phyloP scores from a whole-genome alignment of 1,140 invertebrate genomes.

The Tenebrio molitor region DNA sequence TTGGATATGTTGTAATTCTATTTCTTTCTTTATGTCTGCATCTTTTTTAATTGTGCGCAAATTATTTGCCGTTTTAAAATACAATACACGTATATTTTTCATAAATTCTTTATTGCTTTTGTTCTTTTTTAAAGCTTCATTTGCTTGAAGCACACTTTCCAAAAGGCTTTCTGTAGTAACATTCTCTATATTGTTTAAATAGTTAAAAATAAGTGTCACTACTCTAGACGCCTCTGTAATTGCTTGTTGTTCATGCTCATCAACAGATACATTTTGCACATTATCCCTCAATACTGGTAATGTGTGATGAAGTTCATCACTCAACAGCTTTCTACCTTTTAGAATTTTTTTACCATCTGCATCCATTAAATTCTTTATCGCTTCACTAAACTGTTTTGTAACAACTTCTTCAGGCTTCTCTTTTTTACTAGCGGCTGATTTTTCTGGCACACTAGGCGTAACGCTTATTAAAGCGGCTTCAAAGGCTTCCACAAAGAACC shows the following conservation, averaged over 20 bases:
- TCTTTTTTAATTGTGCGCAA: conserved; percentile 52
- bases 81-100: conserved; percentile 34
- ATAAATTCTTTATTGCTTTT: conserved; percentile 27
- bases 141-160: neutral
- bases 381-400: conserved; percentile 24
- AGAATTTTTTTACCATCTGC: neutral
- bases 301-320: conserved; percentile 43
- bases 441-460: neutral
- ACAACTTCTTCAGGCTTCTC: conserved; percentile 1
- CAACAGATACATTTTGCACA: neutral
- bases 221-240: neutral
- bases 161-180: neutral
- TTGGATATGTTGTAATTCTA: conserved; percentile 54
- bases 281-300: conserved; percentile 26
- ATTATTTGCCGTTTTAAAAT: conserved; percentile 28
- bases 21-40: conserved; percentile 48
- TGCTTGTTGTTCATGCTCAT: conserved; percentile 2
- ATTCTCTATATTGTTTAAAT: conserved; percentile 9
- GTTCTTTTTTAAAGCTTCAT: conserved; percentile 3
- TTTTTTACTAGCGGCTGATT: neutral
- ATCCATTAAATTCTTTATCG: neutral
- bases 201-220: neutral
- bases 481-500: conserved; percentile 7
- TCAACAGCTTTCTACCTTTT: conserved; percentile 41
- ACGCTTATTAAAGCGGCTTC: neutral